phyloP scores from a whole-genome alignment of 1,140 invertebrate genomes.

The Drosophila ambigua region DNA sequence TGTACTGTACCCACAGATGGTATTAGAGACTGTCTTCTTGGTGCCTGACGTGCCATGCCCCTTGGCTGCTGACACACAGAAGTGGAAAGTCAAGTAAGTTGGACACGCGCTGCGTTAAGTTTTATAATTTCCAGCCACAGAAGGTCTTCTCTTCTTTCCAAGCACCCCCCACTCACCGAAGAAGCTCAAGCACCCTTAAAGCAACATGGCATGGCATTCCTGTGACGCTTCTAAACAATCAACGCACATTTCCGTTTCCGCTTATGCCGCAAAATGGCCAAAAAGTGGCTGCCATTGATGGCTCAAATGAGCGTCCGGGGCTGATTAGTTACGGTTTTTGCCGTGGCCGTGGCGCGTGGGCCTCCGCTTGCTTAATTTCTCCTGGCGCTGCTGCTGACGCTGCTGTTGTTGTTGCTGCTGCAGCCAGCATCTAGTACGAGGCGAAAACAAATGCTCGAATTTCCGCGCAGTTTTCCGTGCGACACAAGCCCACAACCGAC shows the following conservation, averaged over 20 bases:
- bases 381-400: constrained; percentile 13
- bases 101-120: constrained; percentile 66
- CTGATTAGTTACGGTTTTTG: constrained; percentile 50
- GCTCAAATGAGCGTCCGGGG: constrained; percentile 3
- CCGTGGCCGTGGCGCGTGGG: constrained; percentile 13
- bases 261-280: constrained; percentile 46
- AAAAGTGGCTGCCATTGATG: constrained; percentile 53
- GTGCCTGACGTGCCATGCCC: constrained; percentile 10
- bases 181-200: constrained; percentile 5
- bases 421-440: constrained; percentile 59
- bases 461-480: constrained; percentile 9
- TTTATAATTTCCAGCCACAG: constrained; percentile 64
- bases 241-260: constrained; percentile 65
- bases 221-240: constrained; percentile 49
- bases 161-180: constrained; percentile 14
- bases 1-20: constrained; percentile 3
- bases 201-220: constrained; percentile 10
- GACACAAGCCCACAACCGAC: constrained; percentile 42
- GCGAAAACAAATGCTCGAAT: constrained; percentile 42
- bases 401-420: constrained; percentile 38
- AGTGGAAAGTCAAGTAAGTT: constrained; percentile 68
- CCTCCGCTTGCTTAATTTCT: constrained; percentile 45
- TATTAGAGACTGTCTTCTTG: constrained; percentile 34
- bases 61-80: constrained; percentile 28
- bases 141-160: constrained; percentile 58